These are phyloP conservation scores for Conomelus anceps DNA, from an alignment of 2,888 invertebrate species.

Conservation along the genomic window DNA sequence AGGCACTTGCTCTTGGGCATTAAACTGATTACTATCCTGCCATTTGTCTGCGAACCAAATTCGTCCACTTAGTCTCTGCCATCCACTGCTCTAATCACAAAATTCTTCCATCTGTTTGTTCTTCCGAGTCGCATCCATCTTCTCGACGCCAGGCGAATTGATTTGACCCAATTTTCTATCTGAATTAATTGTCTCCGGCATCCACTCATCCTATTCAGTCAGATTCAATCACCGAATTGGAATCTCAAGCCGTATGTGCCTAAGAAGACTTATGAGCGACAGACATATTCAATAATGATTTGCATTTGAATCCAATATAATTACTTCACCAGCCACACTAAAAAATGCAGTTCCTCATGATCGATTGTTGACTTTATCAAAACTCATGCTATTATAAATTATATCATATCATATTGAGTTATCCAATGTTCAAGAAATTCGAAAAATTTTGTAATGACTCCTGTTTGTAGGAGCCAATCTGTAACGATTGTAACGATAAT, in stretches of 20 bases:
- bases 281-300: neutral
- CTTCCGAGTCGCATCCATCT: neutral
- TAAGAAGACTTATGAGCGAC: neutral
- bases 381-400: neutral
- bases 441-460: too few relatives aligned
- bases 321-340: neutral
- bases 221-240: neutral
- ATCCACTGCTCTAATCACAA: neutral
- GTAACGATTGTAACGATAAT: too few relatives aligned
- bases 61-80: neutral
- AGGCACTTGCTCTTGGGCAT: neutral
- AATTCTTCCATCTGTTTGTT: neutral
- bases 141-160: neutral
- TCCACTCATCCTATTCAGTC: neutral
- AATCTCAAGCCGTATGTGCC: neutral
- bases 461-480: too few relatives aligned
- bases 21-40: neutral
- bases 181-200: neutral
- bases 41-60: neutral
- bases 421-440: too few relatives aligned
- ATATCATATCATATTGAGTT: too few relatives aligned
- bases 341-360: neutral
- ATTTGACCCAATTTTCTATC: neutral
- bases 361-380: neutral
- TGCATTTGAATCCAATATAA: neutral